Evolutionary conservation across 2,888 invertebrate genomes (phyloP), one percentile per base, ranked within the genome.

Genomic region (Drosophila birchii): DNA sequence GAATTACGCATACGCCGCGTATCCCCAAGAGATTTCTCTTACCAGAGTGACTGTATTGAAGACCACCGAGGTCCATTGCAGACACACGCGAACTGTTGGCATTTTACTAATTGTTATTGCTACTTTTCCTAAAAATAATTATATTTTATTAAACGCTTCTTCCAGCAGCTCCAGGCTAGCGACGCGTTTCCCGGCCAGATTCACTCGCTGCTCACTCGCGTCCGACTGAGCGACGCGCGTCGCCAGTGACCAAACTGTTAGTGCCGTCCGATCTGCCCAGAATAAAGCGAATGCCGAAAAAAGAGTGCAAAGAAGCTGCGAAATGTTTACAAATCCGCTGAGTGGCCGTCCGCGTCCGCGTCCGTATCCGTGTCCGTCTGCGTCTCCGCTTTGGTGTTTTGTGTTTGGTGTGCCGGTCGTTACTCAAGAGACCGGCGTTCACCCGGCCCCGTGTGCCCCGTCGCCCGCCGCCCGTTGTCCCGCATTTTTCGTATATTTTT

Each of bases 31-130:
- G 6, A 32, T 12, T 14, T 16, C 47, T 78, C 91, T 89, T 73
- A 91, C 91, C 90, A 91, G 76, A 63, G 88, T 90, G 34, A 90
- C 55, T 12, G 83, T 82, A 69, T 87, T 91, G 72, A 85, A 91
- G 14, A 89, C 66, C 9, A 91, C 80, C 43, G 88, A 76, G 20
- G 87, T 77, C 91, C 91, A 91, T 78, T 91, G 91, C 63, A 91
- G 72, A 73, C 85, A 89, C 74, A 87, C 82, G 76, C 90, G 88
- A 36, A 81, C 58, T 44, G 90, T 83, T 36, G 87, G 75, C 91
- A 88, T 90, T 39, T 26, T 68, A 43, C 53, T 14, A 56, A 32
- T 23, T 59, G 26, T 23, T 36, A 34, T 51, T 41, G 63, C 51
- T 63, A 57, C 41, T 60, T 56, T 55, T 57, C 36, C 59, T 41